Conservation (phyloP, 2,113 vertebrate genomes). For the Ranitomeya variabilis region DNA sequence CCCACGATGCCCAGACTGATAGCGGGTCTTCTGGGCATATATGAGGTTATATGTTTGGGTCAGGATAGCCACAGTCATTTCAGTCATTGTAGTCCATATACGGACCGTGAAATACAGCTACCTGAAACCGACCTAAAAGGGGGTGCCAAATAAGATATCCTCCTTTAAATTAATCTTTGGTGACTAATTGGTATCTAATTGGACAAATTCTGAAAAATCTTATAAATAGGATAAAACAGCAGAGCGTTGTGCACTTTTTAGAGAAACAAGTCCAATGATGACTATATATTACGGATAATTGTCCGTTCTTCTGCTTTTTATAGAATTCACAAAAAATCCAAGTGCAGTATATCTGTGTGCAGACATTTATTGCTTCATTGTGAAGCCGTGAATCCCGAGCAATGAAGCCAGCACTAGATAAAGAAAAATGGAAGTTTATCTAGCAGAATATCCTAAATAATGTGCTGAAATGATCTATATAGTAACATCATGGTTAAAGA, state of each 20-base stretch:
- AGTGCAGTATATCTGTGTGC: neutral
- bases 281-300: neutral
- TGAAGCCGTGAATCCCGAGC: neutral
- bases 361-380: conserved; percentile 1
- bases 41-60: too few species aligned
- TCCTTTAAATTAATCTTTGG: neutral
- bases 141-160: too few species aligned
- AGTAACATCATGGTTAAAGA: neutral
- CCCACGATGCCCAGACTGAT: too few species aligned
- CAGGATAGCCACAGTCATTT: too few species aligned
- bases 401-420: neutral
- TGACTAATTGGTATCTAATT: neutral
- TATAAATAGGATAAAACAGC: neutral
- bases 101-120: too few species aligned
- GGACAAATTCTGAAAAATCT: neutral
- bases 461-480: neutral
- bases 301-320: conserved; percentile 1
- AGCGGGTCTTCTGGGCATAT: too few species aligned
- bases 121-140: too few species aligned
- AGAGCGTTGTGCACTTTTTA: neutral
- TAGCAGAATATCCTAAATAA: neutral
- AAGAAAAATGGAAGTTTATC: neutral
- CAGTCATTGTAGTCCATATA: too few species aligned
- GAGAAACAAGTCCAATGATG: neutral
- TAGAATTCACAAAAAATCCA: neutral